Evolutionary conservation across 2,797 vertebrate genomes (phyloP).

Genomic region (Salarias fasciatus): DNA sequence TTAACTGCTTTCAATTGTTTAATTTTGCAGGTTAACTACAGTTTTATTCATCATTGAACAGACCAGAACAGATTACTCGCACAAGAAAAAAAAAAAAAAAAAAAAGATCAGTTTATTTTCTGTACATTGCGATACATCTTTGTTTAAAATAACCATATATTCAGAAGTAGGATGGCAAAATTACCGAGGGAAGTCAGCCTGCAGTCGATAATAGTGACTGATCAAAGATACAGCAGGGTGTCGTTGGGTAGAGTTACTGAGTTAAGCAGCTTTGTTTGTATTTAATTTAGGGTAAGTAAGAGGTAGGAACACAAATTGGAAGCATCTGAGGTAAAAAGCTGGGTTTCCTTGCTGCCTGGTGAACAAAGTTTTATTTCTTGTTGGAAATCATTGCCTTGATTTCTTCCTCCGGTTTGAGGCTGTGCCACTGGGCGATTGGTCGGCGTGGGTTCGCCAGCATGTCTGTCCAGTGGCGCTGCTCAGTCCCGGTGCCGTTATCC

Average conservation of each 20-base stretch:
- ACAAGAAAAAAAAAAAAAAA: conserved; percentile 29
- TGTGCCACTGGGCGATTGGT: conserved; percentile 98
- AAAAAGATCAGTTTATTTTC: conserved; percentile 50
- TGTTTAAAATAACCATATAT: conserved; percentile 32
- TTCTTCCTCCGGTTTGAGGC: conserved; percentile 92
- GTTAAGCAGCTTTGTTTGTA: conserved; percentile 27
- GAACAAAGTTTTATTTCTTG: conserved; percentile 85
- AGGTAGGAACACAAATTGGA: conserved; percentile 24
- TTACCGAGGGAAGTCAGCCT: conserved; percentile 12
- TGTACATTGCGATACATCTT: conserved; percentile 40
- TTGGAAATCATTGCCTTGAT: conserved; percentile 89
- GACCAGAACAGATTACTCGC: conserved; percentile 5
- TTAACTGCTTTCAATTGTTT: conserved; percentile 37
- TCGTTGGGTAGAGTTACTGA: conserved; percentile 32
- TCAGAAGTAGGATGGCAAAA: conserved; percentile 26
- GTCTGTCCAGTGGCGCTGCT: conserved; percentile 96
- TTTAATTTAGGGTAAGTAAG: conserved; percentile 15
- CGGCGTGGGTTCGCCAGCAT: conserved; percentile 97
- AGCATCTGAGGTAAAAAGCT: conserved; percentile 40
- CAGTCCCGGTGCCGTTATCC: conserved; percentile 89
- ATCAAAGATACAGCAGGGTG: conserved; percentile 24
- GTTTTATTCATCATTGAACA: conserved; percentile 2
- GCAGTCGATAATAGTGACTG: conserved; percentile 13
- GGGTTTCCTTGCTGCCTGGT: conserved; percentile 1
- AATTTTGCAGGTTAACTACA: conserved; percentile 34